Evolutionary conservation across 2,888 invertebrate genomes (phyloP).

Genomic region (Bedellia somnulentella): DNA sequence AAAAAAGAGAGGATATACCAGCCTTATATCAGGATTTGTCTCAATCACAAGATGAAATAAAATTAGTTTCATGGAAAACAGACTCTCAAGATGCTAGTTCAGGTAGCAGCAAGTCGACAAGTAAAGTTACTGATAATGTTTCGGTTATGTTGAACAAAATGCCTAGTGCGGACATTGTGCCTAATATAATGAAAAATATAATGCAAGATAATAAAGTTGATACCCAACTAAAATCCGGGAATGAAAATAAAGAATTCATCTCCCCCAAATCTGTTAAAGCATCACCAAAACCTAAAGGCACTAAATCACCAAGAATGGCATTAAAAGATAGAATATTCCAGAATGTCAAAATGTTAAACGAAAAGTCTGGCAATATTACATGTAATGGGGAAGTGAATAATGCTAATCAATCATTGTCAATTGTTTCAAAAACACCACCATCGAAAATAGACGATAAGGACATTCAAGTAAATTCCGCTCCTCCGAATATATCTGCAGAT

Average conservation of each 20-base stretch:
- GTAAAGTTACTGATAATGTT: conserved; percentile 18
- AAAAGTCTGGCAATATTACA: conserved; percentile 20
- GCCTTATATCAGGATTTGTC: conserved; percentile 81
- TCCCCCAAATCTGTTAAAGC: conserved; percentile 7
- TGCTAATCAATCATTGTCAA: conserved; percentile 12
- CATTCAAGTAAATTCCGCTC: conserved; percentile 24
- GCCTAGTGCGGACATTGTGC: conserved; percentile 28
- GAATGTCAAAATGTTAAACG: conserved; percentile 32
- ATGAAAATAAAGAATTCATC: conserved; percentile 8
- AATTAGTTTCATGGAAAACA: conserved; percentile 53
- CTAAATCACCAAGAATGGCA: conserved; percentile 35
- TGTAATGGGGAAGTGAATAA: conserved; percentile 1
- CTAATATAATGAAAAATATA: conserved; percentile 35
- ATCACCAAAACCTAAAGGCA: conserved; percentile 3
- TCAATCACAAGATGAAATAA: conserved; percentile 64
- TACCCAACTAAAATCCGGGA: conserved; percentile 9
- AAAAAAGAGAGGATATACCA: conserved; percentile 74
- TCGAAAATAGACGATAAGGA: neutral
- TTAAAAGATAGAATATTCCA: conserved; percentile 42
- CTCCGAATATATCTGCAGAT: conserved; percentile 22
- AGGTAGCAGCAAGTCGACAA: conserved; percentile 23
- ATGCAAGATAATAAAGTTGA: conserved; percentile 16
- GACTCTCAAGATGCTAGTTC: conserved; percentile 37
- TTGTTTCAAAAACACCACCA: conserved; percentile 10
- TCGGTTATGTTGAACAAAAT: conserved; percentile 25